phyloP scores from a whole-genome alignment of 2,113 vertebrate species.

The Sorex araneus region DNA sequence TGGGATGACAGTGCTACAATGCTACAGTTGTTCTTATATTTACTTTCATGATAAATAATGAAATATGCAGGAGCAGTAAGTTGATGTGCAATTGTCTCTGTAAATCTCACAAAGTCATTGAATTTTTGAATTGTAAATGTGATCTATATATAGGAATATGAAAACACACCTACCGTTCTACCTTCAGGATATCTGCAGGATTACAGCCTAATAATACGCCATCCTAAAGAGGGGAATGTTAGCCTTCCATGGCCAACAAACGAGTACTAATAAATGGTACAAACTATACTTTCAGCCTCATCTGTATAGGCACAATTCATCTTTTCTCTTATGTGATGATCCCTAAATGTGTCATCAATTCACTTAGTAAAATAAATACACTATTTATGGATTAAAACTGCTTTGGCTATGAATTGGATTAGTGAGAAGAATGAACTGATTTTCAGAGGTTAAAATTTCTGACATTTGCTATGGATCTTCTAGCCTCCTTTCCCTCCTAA shows the following conservation, averaged over 20 bases:
- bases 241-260: background rate
- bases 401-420: constrained; percentile 22
- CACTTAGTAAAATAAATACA: background rate
- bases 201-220: background rate
- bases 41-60: constrained; percentile 35
- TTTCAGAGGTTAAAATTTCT: background rate
- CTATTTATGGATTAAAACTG: background rate
- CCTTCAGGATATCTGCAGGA: background rate
- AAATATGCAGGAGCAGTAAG: background rate
- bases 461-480: background rate
- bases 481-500: background rate
- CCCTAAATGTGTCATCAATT: background rate
- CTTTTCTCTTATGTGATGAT: background rate
- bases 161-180: background rate
- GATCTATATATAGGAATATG: background rate
- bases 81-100: background rate
- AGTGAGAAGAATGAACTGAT: background rate
- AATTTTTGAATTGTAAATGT: background rate
- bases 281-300: background rate
- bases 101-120: background rate
- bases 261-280: too few species aligned
- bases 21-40: background rate
- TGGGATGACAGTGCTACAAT: too few species aligned
- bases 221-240: background rate
- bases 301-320: background rate